Base-by-base conservation (phyloP, 2,797 vertebrate genomes). In the Ciconia nigra region DNA sequence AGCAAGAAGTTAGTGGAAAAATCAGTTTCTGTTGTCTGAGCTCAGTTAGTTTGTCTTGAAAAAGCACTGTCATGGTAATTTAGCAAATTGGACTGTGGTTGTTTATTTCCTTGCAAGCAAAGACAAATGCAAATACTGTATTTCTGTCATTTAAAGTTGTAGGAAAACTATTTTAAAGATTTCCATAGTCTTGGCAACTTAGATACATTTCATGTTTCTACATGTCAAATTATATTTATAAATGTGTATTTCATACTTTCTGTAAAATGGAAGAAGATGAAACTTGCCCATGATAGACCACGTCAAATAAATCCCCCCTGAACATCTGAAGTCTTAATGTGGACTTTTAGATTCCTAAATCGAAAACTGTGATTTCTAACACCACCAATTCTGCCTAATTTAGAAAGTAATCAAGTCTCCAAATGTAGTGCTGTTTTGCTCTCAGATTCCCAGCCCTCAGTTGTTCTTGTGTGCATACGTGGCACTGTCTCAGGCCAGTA, bases 381-480 rank as follows among this genome's bases (percentile, higher is more conserved):
- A 2, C 14, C n/a, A 33, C 55, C 25, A 16, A 4, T 44, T 35
- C 46, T 44, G 39, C 39, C 22, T 52, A 22, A 33, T 49, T 51
- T 67, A 35, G 52, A 26, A 35, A 15, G 42, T 22, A 41, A 7
- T 41, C 42, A 4, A 12, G 47, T 67, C 31, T 70, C 18, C 44
- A 28, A 9, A 28, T 33, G 35, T 15, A 28, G 24, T 41, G 29
- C 46, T 19, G 51, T 26, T 33, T 33, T 54, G 39, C n/a, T 54
- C 15, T 58, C n/a, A 21, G 80, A 37, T 33, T 62, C 21, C 20
- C 57, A 72, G 57, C 26, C 33, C 39, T 31, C 16, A 5, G 21
- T 13, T 7, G 35, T 51, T 52, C 21, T 24, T 7, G 20, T 31
- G 25, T 13, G 47, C 3, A 6, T 13, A 33, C 3, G 5, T 0